Percentiles rank a stretch among this genome's conserved stretches.
Conservation (phyloP, 2,797 vertebrate genomes). For the Craterocephalus amniculus region DNA sequence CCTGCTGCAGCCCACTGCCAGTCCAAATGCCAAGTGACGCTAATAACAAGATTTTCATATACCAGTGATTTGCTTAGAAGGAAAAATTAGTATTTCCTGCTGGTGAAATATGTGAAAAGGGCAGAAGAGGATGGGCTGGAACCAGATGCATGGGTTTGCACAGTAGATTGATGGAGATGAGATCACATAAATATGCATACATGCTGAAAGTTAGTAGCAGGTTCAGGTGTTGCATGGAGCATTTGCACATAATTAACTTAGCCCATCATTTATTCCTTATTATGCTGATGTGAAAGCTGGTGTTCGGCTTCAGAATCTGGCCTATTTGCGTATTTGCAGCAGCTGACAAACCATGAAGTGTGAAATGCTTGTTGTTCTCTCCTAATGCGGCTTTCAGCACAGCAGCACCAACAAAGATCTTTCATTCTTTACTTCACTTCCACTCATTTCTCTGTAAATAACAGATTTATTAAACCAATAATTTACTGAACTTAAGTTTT, state of each 20-base stretch:
- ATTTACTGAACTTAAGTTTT: too few species aligned
- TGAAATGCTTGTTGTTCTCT: too few species aligned
- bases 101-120: slow-evolving; percentile 33
- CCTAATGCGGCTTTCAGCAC: slow-evolving; percentile 2
- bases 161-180: too few species aligned
- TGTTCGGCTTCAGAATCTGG: slow-evolving; percentile 26
- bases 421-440: not conserved
- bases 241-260: slow-evolving; percentile 51
- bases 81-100: not conserved
- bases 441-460: not conserved
- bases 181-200: slow-evolving; percentile 39
- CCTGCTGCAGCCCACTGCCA: slow-evolving; percentile 21
- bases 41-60: not conserved
- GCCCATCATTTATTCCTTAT: slow-evolving; percentile 25
- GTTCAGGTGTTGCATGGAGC: slow-evolving; percentile 45
- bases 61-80: not conserved
- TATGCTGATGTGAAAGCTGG: slow-evolving; percentile 20
- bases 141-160: too few species aligned
- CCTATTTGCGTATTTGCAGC: slow-evolving; percentile 11
- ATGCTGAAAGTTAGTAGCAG: slow-evolving; percentile 38
- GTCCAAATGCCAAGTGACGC: slow-evolving; percentile 11
- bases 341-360: slow-evolving; percentile 23
- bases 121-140: slow-evolving; percentile 32
- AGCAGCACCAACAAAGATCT: not conserved
- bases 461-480: not conserved